Percentiles rank a stretch among this genome's conserved stretches.
These are phyloP conservation scores for Aricia agestis DNA, from an alignment of 1,140 invertebrate genomes.

Conservation along the genomic window DNA sequence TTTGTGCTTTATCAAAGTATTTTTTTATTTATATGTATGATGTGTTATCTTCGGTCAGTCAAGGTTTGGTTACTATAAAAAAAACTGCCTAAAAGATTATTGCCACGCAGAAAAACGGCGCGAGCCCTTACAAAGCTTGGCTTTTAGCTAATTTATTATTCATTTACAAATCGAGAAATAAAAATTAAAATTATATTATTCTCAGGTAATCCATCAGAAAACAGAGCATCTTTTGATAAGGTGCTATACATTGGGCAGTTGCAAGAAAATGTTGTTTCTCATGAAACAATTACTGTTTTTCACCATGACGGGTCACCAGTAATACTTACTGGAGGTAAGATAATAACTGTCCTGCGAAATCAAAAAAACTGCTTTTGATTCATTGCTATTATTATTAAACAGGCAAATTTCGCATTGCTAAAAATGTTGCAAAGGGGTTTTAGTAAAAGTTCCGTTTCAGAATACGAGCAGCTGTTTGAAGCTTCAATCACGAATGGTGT, in stretches of 20 bases:
- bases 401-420: neutral
- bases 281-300: slow-evolving; percentile 43
- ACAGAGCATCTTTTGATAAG: slow-evolving; percentile 39
- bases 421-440: neutral
- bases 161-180: too few species aligned
- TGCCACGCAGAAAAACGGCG: too few species aligned
- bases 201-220: slow-evolving; percentile 6
- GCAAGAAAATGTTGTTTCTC: slow-evolving; percentile 31
- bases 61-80: too few species aligned
- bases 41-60: too few species aligned
- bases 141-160: too few species aligned
- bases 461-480: slow-evolving; percentile 34
- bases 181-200: too few species aligned
- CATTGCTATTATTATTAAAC: neutral
- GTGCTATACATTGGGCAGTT: slow-evolving; percentile 43
- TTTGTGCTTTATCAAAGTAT: too few species aligned
- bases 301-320: slow-evolving; percentile 37
- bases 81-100: too few species aligned
- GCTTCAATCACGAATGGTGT: slow-evolving; percentile 27
- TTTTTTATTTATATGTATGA: too few species aligned
- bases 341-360: neutral
- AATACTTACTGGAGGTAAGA: slow-evolving; percentile 45
- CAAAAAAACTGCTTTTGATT: neutral
- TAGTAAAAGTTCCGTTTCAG: slow-evolving; percentile 30
- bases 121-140: too few species aligned